Evolutionary conservation across 2,113 vertebrate species (phyloP), one percentile per base, ranked within the genome.

Genomic region (Picathartes gymnocephalus): DNA sequence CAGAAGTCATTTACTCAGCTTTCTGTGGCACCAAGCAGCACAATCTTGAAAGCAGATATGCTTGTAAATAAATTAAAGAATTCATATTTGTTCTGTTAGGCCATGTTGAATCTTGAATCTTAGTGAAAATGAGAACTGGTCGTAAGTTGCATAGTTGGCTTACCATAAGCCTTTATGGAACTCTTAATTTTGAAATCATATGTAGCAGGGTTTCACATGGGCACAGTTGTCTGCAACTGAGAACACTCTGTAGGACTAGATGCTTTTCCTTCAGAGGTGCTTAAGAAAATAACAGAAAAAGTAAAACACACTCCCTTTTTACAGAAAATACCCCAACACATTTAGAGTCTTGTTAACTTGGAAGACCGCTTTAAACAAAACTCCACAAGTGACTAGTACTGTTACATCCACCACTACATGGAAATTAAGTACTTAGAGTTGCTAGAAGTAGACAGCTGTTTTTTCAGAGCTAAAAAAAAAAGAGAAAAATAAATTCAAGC

Each of bases 281-380:
- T 73, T 54, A 48, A 40, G 45, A 53, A 83, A 51, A 16, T 14
- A 79, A 15, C 11, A 58, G 35, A 33, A 69, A 56, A n/a, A 10
- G 4, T 8, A 72, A 69, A 47, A 69, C 35, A 42, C 13, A 17
- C 7, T 81, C 70, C 7, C 17, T 64, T 78, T 74, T 37, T 40
- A 37, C 6, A 74, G 27, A 11, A 58, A 65, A 79, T 58, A 24
- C 0, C 1, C 10, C 18, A 42, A 33, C 7, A 35, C 5, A 8
- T 45, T 88, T 61, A 35, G 31, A 77, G 58, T 58, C 4, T 54
- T 48, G 18, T 53, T 44, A 78, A 22, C 12, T 42, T 45, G 80
- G 42, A 84, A 50, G 39, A 33, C 4, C 20, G 16, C 31, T 86
- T 62, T 66, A 64, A 60, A 78, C 11, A 48, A 58, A 92, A 51